Conservation (phyloP, 1,140 invertebrate genomes). For the Camponotus floridanus region DNA sequence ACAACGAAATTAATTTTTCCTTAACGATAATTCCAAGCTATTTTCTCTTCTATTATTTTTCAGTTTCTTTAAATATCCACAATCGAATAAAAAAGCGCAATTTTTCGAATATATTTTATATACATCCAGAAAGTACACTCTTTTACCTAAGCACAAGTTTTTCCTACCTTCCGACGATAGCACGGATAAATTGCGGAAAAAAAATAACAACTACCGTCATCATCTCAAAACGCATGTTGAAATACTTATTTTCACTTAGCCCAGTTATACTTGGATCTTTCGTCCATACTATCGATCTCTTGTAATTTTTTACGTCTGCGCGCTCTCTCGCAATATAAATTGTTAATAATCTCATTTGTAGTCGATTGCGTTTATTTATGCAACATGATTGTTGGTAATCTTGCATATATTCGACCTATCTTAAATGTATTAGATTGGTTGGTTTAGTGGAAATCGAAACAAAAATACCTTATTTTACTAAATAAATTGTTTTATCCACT, state of each 20-base stretch:
- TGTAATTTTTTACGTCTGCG: not conserved
- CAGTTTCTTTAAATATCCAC: too few species aligned
- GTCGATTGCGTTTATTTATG: not conserved
- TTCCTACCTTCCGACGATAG: not conserved
- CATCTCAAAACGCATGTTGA: slow-evolving; percentile 6
- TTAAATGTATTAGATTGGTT: not conserved
- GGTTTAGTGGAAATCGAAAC: not conserved
- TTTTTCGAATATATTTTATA: too few species aligned
- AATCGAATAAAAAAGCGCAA: too few species aligned
- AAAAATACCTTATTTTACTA: not conserved
- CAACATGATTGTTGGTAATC: not conserved
- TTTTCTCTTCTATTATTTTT: too few species aligned
- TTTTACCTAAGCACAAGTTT: not conserved
- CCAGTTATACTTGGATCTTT: not conserved
- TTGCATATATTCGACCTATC: slow-evolving; percentile 4
- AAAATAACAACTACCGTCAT: not conserved
- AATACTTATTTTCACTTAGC: not conserved
- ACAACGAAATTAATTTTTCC: too few species aligned
- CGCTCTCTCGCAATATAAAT: slow-evolving; percentile 5
- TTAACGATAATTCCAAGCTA: too few species aligned
- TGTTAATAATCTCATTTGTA: slow-evolving; percentile 35
- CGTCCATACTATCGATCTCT: slow-evolving; percentile 23
- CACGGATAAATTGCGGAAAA: not conserved
- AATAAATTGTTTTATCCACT: slow-evolving; percentile 18
- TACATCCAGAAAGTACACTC: not conserved